Base-by-base conservation (phyloP, 2,113 vertebrate genomes). In the Lipotes vexillifer region DNA sequence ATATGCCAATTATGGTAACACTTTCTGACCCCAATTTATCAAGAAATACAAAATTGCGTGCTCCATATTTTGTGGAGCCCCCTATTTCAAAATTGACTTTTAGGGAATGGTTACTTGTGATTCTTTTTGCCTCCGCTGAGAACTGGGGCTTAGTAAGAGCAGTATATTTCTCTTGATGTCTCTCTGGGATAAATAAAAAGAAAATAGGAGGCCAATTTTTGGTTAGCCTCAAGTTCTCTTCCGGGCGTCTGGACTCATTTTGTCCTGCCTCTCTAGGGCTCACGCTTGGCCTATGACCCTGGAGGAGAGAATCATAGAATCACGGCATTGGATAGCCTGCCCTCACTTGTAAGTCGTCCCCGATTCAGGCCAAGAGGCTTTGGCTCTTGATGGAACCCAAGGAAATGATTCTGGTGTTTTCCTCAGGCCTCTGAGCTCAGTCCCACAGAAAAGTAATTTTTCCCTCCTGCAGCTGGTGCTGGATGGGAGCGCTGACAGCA, bases 31-130 rank as follows among this genome's bases (percentile, higher is more conserved):
- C 68, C 94, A 74, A 15, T 81, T 81, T 90, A 82, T 74, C 69
- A 97, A 55, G 4, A n/a, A 96, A 86, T 85, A 81, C n/a, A 96
- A 96, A 71, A 96, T 46, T 41, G 25, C n/a, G 36, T 90, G 69
- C 63, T 86, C 77, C 7, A 85, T 97, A 41, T 97, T 93, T 52
- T 90, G 27, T 31, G 57, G 91, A 86, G 85, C 14, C 14, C 49
- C 5, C 52, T 71, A 46, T 57, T 98, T 98, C 92, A 94, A 97
- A 93, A 80, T 18, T 93, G 91, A 57, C 84, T 96, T 97, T 94
- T 81, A 91, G 84, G 61, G 65, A 81, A 27, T 33, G 46, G 20
- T 46, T 77, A 65, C 21, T 89, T 88, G n/a, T 55, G 63, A 87
- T 31, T 93, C 38, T 84, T 94, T 90, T 68, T n/a, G n/a, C 69